Evolutionary conservation across 2,888 invertebrate genomes (phyloP).

Genomic region (Copidosoma aretas): DNA sequence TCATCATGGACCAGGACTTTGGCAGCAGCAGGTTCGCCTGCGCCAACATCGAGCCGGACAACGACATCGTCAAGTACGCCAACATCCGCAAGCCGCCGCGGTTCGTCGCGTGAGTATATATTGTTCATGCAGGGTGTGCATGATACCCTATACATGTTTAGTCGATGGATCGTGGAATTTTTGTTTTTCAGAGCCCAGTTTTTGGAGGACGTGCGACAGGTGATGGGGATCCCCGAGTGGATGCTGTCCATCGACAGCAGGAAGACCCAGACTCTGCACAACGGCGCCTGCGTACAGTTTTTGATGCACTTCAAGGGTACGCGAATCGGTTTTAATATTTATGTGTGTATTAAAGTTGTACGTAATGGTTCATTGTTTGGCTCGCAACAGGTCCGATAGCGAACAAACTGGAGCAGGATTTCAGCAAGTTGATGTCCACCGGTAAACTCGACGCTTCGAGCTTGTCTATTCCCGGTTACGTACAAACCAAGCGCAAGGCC

Average conservation of each 20-base stretch:
- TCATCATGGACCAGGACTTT: conserved; percentile 79
- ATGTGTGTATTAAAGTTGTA: too few species aligned
- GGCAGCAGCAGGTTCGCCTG: conserved; percentile 81
- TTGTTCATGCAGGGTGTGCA: neutral
- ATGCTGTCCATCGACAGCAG: conserved; percentile 85
- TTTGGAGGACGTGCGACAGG: conserved; percentile 78
- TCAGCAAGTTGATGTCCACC: conserved; percentile 75
- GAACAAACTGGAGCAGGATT: conserved; percentile 79
- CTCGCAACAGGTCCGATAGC: conserved; percentile 78
- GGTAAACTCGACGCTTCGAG: conserved; percentile 79
- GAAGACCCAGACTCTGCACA: conserved; percentile 78
- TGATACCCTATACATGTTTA: too few species aligned
- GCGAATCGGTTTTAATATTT: too few species aligned
- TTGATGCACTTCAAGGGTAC: conserved; percentile 82
- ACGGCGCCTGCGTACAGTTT: conserved; percentile 83
- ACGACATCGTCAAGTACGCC: conserved; percentile 87
- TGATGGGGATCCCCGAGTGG: conserved; percentile 90
- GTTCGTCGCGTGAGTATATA: conserved; percentile 79
- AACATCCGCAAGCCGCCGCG: conserved; percentile 86
- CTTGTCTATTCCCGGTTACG: conserved; percentile 79
- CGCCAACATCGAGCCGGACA: conserved; percentile 89
- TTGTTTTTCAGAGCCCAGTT: conserved; percentile 75
- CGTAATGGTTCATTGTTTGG: too few species aligned
- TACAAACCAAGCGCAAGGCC: conserved; percentile 73
- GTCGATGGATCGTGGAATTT: neutral